Evolutionary conservation across 2,113 vertebrate genomes (phyloP).

Genomic region (Oriolus oriolus): DNA sequence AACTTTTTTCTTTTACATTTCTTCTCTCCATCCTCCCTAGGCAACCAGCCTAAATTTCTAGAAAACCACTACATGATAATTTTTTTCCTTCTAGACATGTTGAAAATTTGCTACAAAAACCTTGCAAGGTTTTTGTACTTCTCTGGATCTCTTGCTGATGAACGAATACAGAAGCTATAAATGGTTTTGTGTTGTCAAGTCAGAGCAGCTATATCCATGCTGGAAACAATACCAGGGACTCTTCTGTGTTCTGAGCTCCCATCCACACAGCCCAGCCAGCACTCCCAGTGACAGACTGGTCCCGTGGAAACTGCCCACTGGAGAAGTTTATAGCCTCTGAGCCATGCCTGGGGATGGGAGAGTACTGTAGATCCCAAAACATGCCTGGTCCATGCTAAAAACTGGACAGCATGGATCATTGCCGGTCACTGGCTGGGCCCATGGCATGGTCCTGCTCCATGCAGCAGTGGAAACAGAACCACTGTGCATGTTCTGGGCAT

Average conservation of each 20-base stretch:
- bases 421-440: neutral
- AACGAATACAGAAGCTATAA: neutral
- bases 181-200: neutral
- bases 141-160: neutral
- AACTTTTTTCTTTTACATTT: neutral
- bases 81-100: neutral
- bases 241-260: neutral
- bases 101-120: neutral
- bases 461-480: neutral
- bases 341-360: neutral
- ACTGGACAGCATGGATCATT: neutral
- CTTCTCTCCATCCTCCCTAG: neutral
- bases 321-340: neutral
- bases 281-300: neutral
- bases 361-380: neutral
- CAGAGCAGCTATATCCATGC: neutral
- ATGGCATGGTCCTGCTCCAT: fast-evolving
- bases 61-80: neutral
- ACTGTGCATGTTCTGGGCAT: neutral
- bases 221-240: neutral
- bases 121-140: neutral
- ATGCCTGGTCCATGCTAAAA: neutral
- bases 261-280: neutral
- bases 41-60: neutral
- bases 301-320: neutral